phyloP scores from a whole-genome alignment of 2,888 invertebrate genomes.

The Campoplex capitator region DNA sequence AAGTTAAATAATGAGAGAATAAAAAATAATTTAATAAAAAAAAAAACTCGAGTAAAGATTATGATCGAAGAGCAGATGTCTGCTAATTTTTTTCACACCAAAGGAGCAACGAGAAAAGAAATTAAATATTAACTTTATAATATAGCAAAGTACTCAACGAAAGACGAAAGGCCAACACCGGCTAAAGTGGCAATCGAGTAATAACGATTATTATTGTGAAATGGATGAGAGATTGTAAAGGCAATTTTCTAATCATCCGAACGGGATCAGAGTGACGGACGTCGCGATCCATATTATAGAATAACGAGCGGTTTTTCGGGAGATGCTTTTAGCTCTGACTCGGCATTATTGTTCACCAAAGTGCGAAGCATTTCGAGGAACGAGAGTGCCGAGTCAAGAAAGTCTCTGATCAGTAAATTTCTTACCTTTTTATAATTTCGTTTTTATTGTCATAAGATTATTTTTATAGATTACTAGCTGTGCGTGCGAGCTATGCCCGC shows the following conservation, averaged over 20 bases:
- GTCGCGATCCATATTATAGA: conserved; percentile 19
- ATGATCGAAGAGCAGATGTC: conserved; percentile 68
- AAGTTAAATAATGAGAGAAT: too few species aligned
- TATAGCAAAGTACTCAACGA: conserved; percentile 40
- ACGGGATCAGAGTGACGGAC: conserved; percentile 75
- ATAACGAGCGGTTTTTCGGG: conserved; percentile 70
- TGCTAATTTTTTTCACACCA: conserved; percentile 20
- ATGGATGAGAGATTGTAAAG: conserved; percentile 75
- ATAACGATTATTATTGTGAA: conserved; percentile 81
- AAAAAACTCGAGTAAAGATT: not conserved
- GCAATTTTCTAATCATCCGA: conserved; percentile 76
- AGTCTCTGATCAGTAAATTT: not conserved
- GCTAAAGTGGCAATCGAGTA: conserved; percentile 64
- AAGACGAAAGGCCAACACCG: conserved; percentile 1
- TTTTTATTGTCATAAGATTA: not conserved
- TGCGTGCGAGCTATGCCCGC: too few species aligned
- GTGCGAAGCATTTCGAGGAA: conserved; percentile 4
- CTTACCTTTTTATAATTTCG: conserved; percentile 4
- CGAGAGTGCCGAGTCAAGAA: conserved; percentile 9
- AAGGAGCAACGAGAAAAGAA: not conserved
- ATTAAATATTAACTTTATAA: conserved; percentile 1
- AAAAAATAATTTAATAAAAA: not conserved
- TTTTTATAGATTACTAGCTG: conserved; percentile 23
- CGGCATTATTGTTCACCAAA: conserved; percentile 65
- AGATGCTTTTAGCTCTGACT: conserved; percentile 69